Conservation (phyloP, 2,888 invertebrate genomes). For the Cybosia mesomella region DNA sequence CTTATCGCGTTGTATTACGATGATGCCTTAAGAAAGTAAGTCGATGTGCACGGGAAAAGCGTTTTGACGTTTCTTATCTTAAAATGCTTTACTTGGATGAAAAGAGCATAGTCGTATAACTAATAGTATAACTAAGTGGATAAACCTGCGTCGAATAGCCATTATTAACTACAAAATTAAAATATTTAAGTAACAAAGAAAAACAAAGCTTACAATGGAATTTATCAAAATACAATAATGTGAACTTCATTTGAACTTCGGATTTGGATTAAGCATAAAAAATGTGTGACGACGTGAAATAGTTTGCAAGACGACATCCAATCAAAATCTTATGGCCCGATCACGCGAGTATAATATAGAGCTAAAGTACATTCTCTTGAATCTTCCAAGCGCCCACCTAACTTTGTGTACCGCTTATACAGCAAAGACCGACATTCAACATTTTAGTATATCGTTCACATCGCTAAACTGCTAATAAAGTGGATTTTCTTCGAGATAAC, state of each 20-base stretch:
- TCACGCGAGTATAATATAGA: neutral
- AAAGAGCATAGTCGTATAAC: too few species aligned
- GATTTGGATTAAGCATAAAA: neutral
- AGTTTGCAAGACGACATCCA: neutral
- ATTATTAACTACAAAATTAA: too few species aligned
- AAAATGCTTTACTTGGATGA: too few species aligned
- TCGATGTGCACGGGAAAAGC: too few species aligned
- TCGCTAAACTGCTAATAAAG: neutral
- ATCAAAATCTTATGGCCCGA: neutral
- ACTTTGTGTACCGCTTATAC: neutral
- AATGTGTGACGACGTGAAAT: neutral
- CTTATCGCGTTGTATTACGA: too few species aligned
- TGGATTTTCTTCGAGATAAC: neutral
- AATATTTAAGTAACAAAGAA: too few species aligned
- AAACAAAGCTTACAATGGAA: too few species aligned
- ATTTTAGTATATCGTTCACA: neutral
- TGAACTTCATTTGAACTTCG: neutral
- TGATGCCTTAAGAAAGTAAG: too few species aligned
- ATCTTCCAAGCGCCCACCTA: neutral
- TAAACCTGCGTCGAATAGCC: too few species aligned
- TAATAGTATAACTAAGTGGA: too few species aligned
- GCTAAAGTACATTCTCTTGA: neutral
- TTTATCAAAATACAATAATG: too few species aligned
- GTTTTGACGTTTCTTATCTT: too few species aligned
- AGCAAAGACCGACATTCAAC: conserved; percentile 1